phyloP scores from a whole-genome alignment of 1,140 invertebrate species.

The Drosophila tristis region DNA sequence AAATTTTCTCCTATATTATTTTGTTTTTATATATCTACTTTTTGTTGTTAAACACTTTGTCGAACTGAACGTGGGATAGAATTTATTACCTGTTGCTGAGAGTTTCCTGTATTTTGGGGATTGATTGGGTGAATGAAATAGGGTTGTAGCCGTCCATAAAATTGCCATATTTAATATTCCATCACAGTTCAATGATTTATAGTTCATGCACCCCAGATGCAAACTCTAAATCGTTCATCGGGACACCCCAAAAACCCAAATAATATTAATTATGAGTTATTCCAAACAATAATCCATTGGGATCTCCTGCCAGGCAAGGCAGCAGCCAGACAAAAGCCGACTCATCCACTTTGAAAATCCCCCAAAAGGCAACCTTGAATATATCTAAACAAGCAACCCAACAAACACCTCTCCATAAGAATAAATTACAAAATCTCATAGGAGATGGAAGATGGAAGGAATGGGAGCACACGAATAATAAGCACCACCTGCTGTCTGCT shows the following conservation, averaged over 20 bases:
- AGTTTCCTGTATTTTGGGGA: conserved; percentile 17
- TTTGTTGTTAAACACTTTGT: conserved; percentile 64
- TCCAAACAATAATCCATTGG: conserved; percentile 10
- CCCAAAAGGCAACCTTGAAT: conserved; percentile 10
- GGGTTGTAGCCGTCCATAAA: neutral
- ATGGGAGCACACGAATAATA: conserved; percentile 24
- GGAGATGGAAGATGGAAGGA: conserved; percentile 5
- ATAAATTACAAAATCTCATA: neutral
- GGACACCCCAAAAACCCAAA: neutral
- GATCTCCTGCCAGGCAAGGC: conserved; percentile 9
- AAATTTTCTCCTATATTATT: conserved; percentile 4
- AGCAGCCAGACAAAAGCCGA: too few species aligned
- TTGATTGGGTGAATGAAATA: conserved; percentile 17
- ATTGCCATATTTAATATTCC: neutral
- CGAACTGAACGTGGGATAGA: conserved; percentile 12
- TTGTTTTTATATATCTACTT: conserved; percentile 12
- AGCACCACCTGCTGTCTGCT: conserved; percentile 52
- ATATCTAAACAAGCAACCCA: neutral
- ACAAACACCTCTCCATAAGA: neutral
- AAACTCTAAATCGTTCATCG: conserved; percentile 22
- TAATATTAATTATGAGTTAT: conserved; percentile 32
- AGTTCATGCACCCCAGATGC: neutral
- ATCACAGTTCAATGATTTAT: too few species aligned
- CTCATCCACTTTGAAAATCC: too few species aligned
- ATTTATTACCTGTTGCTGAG: conserved; percentile 32